Evolutionary conservation across 1,140 invertebrate species (phyloP).

Genomic region (Sitodiplosis mosellana): DNA sequence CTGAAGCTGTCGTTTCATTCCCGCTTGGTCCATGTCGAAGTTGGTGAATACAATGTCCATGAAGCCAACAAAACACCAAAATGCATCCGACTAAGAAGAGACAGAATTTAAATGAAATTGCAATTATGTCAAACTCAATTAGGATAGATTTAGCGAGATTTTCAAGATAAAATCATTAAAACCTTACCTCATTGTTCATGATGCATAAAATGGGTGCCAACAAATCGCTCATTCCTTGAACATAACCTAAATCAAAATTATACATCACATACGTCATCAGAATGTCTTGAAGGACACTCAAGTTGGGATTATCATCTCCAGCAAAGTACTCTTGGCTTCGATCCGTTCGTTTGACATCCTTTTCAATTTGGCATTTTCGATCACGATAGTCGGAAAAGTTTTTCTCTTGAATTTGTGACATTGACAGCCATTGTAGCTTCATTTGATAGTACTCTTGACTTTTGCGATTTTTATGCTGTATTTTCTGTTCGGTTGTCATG

Average conservation of each 20-base stretch:
- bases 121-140: no score
- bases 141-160: no score
- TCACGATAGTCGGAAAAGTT: constrained; percentile 80
- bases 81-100: constrained; percentile 48
- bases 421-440: constrained; percentile 92
- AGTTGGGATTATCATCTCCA: constrained; percentile 79
- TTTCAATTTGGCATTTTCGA: constrained; percentile 87
- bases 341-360: constrained; percentile 95
- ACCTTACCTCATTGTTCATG: constrained; percentile 64
- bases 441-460: constrained; percentile 82
- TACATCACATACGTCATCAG: constrained; percentile 99
- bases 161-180: no score
- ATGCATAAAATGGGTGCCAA: constrained; percentile 82
- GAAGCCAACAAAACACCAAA: constrained; percentile 99
- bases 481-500: constrained; percentile 51
- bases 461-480: constrained; percentile 46
- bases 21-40: constrained; percentile 94
- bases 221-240: constrained; percentile 95
- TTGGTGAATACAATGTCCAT: constrained; percentile 94
- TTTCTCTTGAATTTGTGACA: constrained; percentile 69
- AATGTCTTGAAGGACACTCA: constrained; percentile 72
- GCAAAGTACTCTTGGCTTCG: constrained; percentile 76
- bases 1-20: constrained; percentile 83
- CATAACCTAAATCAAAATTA: constrained; percentile 94
- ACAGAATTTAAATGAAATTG: no score